Evolutionary conservation across 2,888 invertebrate genomes (phyloP).

Genomic region (Aleiodes alternator): DNA sequence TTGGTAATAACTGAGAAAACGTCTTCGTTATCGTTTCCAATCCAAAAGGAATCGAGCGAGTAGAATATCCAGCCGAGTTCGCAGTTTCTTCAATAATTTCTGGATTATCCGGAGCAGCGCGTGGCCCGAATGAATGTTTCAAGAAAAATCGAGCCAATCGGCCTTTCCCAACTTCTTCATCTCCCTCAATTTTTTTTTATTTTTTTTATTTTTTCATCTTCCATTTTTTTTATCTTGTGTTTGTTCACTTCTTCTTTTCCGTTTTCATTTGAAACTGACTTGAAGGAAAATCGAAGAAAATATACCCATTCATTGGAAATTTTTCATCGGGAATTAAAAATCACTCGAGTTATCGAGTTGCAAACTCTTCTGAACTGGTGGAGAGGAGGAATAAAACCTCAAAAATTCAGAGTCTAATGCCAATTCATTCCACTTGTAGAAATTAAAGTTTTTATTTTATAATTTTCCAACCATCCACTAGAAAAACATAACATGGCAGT

Average conservation of each 20-base stretch:
- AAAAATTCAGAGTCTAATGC: neutral
- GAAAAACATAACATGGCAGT: no score
- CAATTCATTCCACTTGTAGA: neutral
- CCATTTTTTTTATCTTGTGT: conserved; percentile 9
- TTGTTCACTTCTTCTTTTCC: neutral
- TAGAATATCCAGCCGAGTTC: conserved; percentile 44
- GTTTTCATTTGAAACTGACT: conserved; percentile 14
- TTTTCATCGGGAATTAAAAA: conserved; percentile 33
- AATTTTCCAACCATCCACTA: no score
- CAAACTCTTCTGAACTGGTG: neutral
- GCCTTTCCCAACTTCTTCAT: neutral
- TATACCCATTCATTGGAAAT: neutral
- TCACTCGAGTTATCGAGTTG: conserved; percentile 17
- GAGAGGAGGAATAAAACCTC: neutral
- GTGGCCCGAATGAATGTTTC: conserved; percentile 36
- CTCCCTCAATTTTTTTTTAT: neutral
- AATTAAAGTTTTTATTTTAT: neutral
- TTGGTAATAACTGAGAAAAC: conserved; percentile 41
- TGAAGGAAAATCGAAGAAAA: conserved; percentile 9
- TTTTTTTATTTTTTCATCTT: no score
- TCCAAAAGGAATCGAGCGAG: conserved; percentile 48
- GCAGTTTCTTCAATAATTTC: conserved; percentile 53
- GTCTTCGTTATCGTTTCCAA: conserved; percentile 58
- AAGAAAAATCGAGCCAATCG: conserved; percentile 20
- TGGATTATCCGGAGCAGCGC: conserved; percentile 42